Evolutionary conservation across 1,140 invertebrate species (phyloP).

Genomic region (Drosophila paulistorum): DNA sequence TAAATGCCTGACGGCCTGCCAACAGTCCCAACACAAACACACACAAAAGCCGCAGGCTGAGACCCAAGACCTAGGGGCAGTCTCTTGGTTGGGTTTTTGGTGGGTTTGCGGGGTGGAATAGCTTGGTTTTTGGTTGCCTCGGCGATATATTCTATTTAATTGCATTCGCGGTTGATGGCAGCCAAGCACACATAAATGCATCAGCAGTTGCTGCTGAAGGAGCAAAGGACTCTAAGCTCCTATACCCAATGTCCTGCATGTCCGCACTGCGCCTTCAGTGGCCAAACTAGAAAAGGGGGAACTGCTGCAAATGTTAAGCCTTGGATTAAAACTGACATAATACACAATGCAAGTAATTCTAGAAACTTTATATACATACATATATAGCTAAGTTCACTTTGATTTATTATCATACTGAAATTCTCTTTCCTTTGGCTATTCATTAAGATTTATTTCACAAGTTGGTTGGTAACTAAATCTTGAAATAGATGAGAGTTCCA

Average conservation of each 20-base stretch:
- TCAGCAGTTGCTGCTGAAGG: neutral
- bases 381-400: conserved; percentile 23
- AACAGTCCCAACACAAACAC: conserved; percentile 24
- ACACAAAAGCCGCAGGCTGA: neutral
- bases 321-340: conserved; percentile 63
- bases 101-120: neutral
- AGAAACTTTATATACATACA: neutral
- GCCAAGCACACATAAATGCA: conserved; percentile 32
- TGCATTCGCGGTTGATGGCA: conserved; percentile 64
- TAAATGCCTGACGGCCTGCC: conserved; percentile 32
- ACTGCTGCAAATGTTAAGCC: conserved; percentile 62
- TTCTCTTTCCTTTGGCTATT: neutral
- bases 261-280: conserved; percentile 22
- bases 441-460: neutral
- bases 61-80: conserved; percentile 12
- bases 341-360: conserved; percentile 39
- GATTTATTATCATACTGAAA: conserved; percentile 57
- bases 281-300: conserved; percentile 4
- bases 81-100: conserved; percentile 13
- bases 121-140: conserved; percentile 10
- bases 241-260: conserved; percentile 21
- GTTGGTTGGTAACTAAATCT: neutral
- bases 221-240: conserved; percentile 44
- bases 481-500: neutral
- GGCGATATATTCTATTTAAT: conserved; percentile 77